Conservation (phyloP, 2,797 vertebrate species). For the Leptoclinus maculatus region DNA sequence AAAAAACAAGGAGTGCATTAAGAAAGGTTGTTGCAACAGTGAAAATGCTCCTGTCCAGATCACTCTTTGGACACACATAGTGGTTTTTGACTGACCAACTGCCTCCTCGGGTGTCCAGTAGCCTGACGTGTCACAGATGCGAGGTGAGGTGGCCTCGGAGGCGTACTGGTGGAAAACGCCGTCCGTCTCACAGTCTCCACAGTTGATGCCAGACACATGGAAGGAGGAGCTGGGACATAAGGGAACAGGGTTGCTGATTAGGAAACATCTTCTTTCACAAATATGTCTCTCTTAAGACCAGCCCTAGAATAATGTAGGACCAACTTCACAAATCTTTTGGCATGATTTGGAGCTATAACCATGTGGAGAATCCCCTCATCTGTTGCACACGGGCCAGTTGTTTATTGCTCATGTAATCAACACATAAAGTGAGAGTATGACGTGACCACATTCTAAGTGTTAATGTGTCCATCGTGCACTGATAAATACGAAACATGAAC, state of each 20-base stretch:
- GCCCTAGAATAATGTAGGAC: not conserved
- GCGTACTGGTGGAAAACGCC: conserved; percentile 91
- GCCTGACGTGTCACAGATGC: conserved; percentile 93
- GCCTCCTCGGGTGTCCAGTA: conserved; percentile 99
- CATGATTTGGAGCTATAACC: not conserved
- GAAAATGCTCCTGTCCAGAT: not conserved
- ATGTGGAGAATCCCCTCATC: not conserved
- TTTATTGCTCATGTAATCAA: not conserved
- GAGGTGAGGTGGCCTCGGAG: conserved; percentile 89
- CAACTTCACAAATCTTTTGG: not conserved
- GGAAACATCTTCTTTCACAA: not conserved
- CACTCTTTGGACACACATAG: not conserved
- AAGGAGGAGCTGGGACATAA: conserved; percentile 46
- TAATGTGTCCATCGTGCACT: not conserved
- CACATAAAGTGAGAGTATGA: not conserved
- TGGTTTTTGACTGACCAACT: conserved; percentile 85
- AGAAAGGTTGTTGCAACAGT: not conserved
- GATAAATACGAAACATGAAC: not conserved
- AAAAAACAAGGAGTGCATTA: not conserved
- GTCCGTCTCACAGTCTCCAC: conserved; percentile 89
- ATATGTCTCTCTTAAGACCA: not conserved
- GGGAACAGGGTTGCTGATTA: conserved; percentile 25
- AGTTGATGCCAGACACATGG: conserved; percentile 74
- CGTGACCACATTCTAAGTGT: not conserved
- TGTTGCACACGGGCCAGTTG: not conserved